phyloP scores from a whole-genome alignment of 2,888 invertebrate genomes.

The Cabera pusaria region DNA sequence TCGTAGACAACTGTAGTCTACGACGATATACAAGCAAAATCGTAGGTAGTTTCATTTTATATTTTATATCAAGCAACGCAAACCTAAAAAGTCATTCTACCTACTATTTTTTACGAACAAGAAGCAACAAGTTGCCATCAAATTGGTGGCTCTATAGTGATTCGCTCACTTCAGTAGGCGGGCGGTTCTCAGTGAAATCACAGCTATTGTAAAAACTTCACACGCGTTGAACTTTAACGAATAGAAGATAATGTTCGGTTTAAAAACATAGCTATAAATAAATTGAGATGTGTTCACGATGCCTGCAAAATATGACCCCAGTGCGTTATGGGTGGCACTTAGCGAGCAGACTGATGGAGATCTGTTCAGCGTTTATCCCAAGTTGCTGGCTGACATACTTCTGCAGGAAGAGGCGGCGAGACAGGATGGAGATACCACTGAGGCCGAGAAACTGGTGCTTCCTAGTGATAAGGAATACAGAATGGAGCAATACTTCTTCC shows the following conservation, averaged over 20 bases:
- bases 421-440: constrained; percentile 65
- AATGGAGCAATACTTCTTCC: constrained; percentile 86
- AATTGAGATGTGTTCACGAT: constrained; percentile 49
- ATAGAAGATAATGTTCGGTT: constrained; percentile 1
- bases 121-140: constrained; percentile 30
- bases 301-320: constrained; percentile 64
- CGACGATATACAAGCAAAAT: too few relatives aligned
- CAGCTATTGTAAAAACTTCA: constrained; percentile 24
- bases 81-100: too few relatives aligned
- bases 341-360: constrained; percentile 82
- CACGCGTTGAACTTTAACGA: not conserved
- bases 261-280: not conserved
- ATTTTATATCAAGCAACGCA: too few relatives aligned
- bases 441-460: constrained; percentile 83
- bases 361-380: constrained; percentile 86
- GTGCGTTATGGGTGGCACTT: constrained; percentile 79
- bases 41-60: too few relatives aligned
- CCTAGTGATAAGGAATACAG: constrained; percentile 88
- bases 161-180: constrained; percentile 49
- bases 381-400: constrained; percentile 85
- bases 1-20: too few relatives aligned
- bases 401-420: constrained; percentile 73
- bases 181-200: constrained; percentile 46
- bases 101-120: too few relatives aligned
- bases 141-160: constrained; percentile 14